Evolutionary conservation across 2,113 vertebrate genomes (phyloP), one percentile per base, ranked within the genome.

Genomic region (Pedetes capensis): DNA sequence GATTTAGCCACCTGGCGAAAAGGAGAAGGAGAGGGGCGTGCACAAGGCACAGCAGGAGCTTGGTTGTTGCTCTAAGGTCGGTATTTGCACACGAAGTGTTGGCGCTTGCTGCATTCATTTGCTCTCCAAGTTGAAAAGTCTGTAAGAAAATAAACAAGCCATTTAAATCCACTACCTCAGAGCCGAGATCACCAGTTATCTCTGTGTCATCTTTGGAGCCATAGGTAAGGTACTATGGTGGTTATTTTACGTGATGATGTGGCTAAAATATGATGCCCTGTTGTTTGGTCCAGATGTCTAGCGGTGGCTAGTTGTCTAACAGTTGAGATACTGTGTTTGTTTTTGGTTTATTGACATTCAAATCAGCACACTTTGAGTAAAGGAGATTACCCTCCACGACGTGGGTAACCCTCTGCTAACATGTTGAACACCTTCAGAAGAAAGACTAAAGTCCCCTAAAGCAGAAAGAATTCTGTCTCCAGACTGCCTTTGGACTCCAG

Each of bases 11-110:
- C 42, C 32, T 0, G 47, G 23, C 27, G 51, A 44, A 29, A 20
- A 5, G 0, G 3, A 34, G 0, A 3, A 37, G 0, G 0, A 0
- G 27, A 0, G 27, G 34, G 57, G 44, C 55, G 3, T 0, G 0
- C 0, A 18, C 6, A 1, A 37, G 37, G 1, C 51, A 1, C 29
- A 53, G 32, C 51, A 14, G 42, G 11, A 25, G 4, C 64, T 2
- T 0, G 0, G 16, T 51, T 89, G 97, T 95, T 88, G 18, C 1
- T 51, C 2, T 80, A 83, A 0, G 95, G 61, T 5, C 0, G 68
- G 76, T 98, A 97, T 85, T 98, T 98, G 98, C 98, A 98, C 94
- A 98, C 6, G 80, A 91, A 98, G 74, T 82, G 97, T 9, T 96
- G 94, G 32, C 0, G 18, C 16, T 4, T 8, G 39, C 11, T 0